Percentiles rank a stretch among this genome's conserved stretches.
Conservation (phyloP, 1,140 invertebrate species). For the Neomicropteryx cornuta region DNA sequence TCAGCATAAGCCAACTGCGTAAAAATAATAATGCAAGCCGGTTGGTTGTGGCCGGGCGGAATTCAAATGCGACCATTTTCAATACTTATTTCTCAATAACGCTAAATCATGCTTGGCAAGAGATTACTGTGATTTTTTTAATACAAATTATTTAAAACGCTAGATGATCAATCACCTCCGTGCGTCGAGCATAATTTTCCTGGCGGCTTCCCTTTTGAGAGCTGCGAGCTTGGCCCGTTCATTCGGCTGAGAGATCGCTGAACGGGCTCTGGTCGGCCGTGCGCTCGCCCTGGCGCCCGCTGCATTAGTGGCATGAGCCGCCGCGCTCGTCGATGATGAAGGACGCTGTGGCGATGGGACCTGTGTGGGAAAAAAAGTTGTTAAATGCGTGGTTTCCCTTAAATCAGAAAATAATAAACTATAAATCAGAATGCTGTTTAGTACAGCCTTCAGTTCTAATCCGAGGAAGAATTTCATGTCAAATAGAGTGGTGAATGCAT, state of each 20-base stretch:
- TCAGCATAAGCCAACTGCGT: no score
- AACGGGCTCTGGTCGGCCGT: conserved; percentile 4
- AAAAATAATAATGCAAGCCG: no score
- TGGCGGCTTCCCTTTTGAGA: conserved; percentile 62
- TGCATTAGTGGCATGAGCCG: not conserved
- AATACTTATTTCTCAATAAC: not conserved
- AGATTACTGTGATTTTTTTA: conserved; percentile 1
- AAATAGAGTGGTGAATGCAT: conserved; percentile 1
- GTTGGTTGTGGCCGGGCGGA: no score
- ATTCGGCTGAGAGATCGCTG: conserved; percentile 19
- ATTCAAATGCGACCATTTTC: no score
- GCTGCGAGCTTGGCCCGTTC: conserved; percentile 33
- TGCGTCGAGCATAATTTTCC: conserved; percentile 67
- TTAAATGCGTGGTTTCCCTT: not conserved
- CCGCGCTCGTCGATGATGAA: conserved; percentile 7
- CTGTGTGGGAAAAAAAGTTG: not conserved
- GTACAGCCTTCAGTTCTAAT: not conserved
- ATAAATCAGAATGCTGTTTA: not conserved
- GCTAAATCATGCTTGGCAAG: not conserved
- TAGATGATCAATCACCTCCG: conserved; percentile 19
- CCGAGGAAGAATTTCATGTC: not conserved
- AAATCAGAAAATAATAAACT: not conserved
- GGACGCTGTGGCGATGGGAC: no score
- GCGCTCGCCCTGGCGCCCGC: conserved; percentile 11
- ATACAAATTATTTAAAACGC: not conserved